Conservation (phyloP, 2,113 vertebrate species). For the Actenoides lindsayi region DNA sequence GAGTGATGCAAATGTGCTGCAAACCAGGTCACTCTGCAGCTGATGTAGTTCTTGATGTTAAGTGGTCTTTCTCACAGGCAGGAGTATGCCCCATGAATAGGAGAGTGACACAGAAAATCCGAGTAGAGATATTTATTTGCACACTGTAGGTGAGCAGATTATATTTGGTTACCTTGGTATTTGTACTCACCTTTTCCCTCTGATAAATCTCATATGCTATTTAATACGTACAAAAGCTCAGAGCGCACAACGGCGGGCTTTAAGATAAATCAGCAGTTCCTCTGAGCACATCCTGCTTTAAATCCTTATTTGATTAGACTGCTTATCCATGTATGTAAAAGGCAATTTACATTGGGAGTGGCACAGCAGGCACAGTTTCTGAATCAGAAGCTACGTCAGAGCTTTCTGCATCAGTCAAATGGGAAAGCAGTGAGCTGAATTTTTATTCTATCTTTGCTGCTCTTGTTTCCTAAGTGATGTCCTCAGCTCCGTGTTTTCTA, state of each 20-base stretch:
- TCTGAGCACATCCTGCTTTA: slow-evolving; percentile 1
- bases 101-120: not conserved
- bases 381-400: not conserved
- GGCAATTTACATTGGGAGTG: slow-evolving; percentile 16
- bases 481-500: not conserved
- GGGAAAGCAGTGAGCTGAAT: not conserved
- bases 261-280: not conserved
- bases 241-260: not conserved
- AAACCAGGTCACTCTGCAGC: not conserved
- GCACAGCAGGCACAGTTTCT: not conserved
- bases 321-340: slow-evolving; percentile 40
- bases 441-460: slow-evolving; percentile 19
- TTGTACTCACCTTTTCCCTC: not conserved
- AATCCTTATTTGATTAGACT: slow-evolving; percentile 44
- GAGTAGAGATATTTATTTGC: not conserved
- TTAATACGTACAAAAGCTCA: not conserved
- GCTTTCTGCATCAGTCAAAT: not conserved
- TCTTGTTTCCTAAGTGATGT: not conserved
- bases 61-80: not conserved
- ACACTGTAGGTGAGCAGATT: not conserved
- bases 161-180: not conserved
- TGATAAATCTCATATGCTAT: not conserved
- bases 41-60: not conserved
- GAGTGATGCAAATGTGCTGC: not conserved
- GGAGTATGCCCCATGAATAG: not conserved